Conservation (phyloP, 2,888 invertebrate genomes). For the Lasioglossum figueresi region DNA sequence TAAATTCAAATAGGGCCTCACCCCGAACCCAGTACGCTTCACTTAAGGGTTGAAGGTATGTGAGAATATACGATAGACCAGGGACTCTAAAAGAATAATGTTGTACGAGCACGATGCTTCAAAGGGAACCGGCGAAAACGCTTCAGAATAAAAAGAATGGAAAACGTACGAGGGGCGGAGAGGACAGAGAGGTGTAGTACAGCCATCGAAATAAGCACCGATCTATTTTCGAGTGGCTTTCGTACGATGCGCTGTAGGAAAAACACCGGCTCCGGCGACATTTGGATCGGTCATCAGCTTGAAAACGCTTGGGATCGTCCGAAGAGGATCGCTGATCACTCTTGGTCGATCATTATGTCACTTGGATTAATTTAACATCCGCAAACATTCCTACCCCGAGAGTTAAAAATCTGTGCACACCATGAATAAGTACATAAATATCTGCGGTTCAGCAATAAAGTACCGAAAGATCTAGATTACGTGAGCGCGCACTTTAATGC, state of each 20-base stretch:
- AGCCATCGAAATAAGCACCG: slow-evolving; percentile 63
- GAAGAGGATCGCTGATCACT: not conserved
- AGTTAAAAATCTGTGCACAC: not conserved
- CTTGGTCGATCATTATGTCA: not conserved
- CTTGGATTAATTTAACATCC: not conserved
- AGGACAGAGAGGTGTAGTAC: slow-evolving; percentile 11
- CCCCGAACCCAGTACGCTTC: too few species aligned
- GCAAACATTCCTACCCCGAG: not conserved
- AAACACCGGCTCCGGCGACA: slow-evolving; percentile 35
- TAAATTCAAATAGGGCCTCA: too few species aligned
- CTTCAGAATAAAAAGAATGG: slow-evolving; percentile 44
- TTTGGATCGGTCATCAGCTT: slow-evolving; percentile 10
- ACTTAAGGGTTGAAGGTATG: too few species aligned
- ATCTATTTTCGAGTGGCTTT: slow-evolving; percentile 61
- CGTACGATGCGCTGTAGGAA: slow-evolving; percentile 41
- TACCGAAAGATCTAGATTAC: not conserved
- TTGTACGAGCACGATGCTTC: not conserved
- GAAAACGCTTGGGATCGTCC: not conserved
- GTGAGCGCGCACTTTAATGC: not conserved
- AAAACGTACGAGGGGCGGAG: slow-evolving; percentile 21
- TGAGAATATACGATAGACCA: too few species aligned
- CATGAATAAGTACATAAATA: not conserved
- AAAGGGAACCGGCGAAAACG: slow-evolving; percentile 33
- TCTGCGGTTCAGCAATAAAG: not conserved
- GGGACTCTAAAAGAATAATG: not conserved